phyloP scores from a whole-genome alignment of 2,888 invertebrate species.

The Drosophila silvestris region DNA sequence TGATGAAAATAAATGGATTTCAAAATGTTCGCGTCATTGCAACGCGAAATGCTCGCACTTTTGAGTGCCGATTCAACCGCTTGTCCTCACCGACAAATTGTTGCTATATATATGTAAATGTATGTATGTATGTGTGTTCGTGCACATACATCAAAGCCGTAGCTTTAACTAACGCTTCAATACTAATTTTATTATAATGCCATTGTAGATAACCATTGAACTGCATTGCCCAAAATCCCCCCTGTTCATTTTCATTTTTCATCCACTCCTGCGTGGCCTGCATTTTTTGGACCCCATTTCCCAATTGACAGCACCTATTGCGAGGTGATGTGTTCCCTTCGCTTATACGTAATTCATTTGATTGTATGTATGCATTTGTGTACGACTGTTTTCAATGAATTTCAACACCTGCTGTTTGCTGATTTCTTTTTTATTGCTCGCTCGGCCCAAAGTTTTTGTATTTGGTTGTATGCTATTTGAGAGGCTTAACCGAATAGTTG shows the following conservation, averaged over 20 bases:
- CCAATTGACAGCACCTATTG: constrained; percentile 20
- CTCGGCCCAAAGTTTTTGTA: not conserved
- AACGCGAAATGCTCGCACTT: constrained; percentile 20
- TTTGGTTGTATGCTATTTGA: not conserved
- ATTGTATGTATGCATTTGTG: not conserved
- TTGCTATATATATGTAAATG: constrained; percentile 33
- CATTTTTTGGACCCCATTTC: constrained; percentile 11
- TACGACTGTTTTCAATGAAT: not conserved
- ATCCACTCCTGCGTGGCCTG: constrained; percentile 32
- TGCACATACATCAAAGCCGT: not conserved
- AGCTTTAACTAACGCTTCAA: constrained; percentile 26
- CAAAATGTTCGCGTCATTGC: constrained; percentile 75
- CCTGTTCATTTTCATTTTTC: constrained; percentile 32
- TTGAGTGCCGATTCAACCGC: constrained; percentile 9
- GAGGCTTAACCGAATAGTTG: constrained; percentile 1
- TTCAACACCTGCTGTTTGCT: constrained; percentile 16
- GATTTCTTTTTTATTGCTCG: constrained; percentile 1
- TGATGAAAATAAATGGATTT: constrained; percentile 85
- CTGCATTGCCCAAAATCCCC: not conserved
- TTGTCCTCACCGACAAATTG: constrained; percentile 62
- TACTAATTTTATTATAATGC: constrained; percentile 67
- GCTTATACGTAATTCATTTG: constrained; percentile 1
- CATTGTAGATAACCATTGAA: constrained; percentile 53
- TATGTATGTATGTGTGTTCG: not conserved
- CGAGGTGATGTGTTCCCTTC: constrained; percentile 22